Evolutionary conservation across 2,888 invertebrate species (phyloP).

Genomic region (Megamerina dolium): DNA sequence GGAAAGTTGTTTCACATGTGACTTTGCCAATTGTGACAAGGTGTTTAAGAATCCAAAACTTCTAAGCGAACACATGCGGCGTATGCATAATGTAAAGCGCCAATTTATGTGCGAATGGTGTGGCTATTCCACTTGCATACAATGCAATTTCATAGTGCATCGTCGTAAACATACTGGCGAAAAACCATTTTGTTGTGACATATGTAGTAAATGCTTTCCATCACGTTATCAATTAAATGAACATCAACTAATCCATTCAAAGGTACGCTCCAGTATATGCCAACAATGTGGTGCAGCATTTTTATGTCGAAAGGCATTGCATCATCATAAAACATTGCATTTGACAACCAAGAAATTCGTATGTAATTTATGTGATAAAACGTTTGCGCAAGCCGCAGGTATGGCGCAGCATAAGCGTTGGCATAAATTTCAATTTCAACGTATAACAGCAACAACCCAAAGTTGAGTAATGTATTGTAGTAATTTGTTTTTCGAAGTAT

Average conservation of each 20-base stretch:
- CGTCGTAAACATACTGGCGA: slow-evolving; percentile 38
- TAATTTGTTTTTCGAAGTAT: too few relatives aligned
- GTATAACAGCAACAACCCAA: too few relatives aligned
- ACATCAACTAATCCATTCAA: slow-evolving; percentile 37
- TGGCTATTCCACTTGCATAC: slow-evolving; percentile 35
- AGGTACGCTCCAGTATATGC: slow-evolving; percentile 34
- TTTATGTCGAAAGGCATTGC: slow-evolving; percentile 41
- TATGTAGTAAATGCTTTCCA: slow-evolving; percentile 35
- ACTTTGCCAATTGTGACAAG: slow-evolving; percentile 32
- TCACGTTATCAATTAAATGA: slow-evolving; percentile 34
- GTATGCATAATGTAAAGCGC: slow-evolving; percentile 32
- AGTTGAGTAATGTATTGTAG: too few relatives aligned
- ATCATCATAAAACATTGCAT: slow-evolving; percentile 41
- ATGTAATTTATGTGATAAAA: slow-evolving; percentile 34
- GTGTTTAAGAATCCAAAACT: slow-evolving; percentile 30
- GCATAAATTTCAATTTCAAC: too few relatives aligned
- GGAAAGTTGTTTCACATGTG: slow-evolving; percentile 29
- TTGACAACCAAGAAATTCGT: slow-evolving; percentile 30
- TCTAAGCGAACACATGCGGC: slow-evolving; percentile 30
- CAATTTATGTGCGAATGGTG: slow-evolving; percentile 40
- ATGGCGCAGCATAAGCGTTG: slow-evolving; percentile 29
- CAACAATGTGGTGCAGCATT: slow-evolving; percentile 37
- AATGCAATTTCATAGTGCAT: slow-evolving; percentile 36
- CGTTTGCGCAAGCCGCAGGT: slow-evolving; percentile 37
- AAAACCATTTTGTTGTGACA: slow-evolving; percentile 34